Evolutionary conservation across 2,888 invertebrate species (phyloP), one percentile per base, ranked within the genome.

Genomic region (Parnassius smintheus): DNA sequence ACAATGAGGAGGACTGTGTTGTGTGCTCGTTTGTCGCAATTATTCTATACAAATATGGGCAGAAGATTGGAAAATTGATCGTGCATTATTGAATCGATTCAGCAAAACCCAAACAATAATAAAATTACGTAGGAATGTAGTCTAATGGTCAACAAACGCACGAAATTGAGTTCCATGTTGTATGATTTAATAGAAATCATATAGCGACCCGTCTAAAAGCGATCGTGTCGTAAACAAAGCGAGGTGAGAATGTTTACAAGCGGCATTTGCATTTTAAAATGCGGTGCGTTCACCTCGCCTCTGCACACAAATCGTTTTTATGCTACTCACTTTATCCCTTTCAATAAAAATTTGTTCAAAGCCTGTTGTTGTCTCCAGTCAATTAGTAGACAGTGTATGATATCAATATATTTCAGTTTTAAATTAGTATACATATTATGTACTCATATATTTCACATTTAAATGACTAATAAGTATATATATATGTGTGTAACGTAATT

Each of bases 201-300:
- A 69, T 62, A 65, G 58, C 63, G 61, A 63, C 68, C 65, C 63
- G 64, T 65, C 58, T 54, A 52, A 58, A 59, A 58, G 55, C 66
- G 63, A 67, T 66, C 51, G 56, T 55, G 55, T 56, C 62, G 65
- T 68, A 68, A 68, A 68, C 65, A 64, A 59, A 57, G 41, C 59
- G 56, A 68, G 68, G 68, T 68, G 69, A 66, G 68, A 70, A 68
- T 66, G 65, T 65, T 68, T 68, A 68, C 67, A 64, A 48, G 56
- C 49, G 13, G 11, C 59, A 69, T 69, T 68, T 66, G 70, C 70
- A 70, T 69, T 66, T 70, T 68, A 66, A 67, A 66, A 62, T 46
- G 53, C 56, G 59, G 51, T 63, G 50, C 57, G 54, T 52, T 56
- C 62, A 50, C 41, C 50, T 13, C 49, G 13, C 3, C 49, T 54